Evolutionary conservation across 2,797 vertebrate species (phyloP).

Genomic region (Fistularia commersonii): DNA sequence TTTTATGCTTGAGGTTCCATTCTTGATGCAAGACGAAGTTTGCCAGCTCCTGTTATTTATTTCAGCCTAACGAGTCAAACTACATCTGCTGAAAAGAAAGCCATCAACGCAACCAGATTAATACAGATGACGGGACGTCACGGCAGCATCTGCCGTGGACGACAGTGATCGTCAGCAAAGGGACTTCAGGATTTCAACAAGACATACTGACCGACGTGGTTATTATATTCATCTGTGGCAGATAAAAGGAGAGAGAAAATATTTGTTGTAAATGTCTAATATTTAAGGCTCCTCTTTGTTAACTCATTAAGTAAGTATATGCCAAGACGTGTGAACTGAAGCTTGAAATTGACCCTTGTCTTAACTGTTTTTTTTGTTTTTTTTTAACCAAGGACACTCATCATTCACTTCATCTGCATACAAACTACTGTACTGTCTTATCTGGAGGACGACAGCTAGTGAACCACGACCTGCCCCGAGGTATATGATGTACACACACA

Average conservation of each 20-base stretch:
- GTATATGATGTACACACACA: slow-evolving; percentile 34
- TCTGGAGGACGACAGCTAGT: slow-evolving; percentile 54
- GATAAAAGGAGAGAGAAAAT: neutral
- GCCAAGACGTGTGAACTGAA: slow-evolving; percentile 9
- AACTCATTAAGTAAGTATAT: no score
- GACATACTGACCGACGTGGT: slow-evolving; percentile 23
- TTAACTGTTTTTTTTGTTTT: neutral
- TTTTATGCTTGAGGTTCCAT: slow-evolving; percentile 38
- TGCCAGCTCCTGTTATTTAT: slow-evolving; percentile 66
- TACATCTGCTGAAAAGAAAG: slow-evolving; percentile 57
- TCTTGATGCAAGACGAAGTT: slow-evolving; percentile 57
- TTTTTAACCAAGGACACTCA: slow-evolving; percentile 36
- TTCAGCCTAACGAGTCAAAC: slow-evolving; percentile 60
- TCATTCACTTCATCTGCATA: slow-evolving; percentile 57
- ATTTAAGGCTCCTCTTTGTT: no score
- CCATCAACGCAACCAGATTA: slow-evolving; percentile 57
- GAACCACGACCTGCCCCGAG: slow-evolving; percentile 43
- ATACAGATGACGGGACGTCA: slow-evolving; percentile 59
- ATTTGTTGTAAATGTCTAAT: neutral
- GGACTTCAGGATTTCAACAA: slow-evolving; percentile 29
- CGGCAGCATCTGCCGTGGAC: slow-evolving; percentile 53
- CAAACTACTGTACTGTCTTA: slow-evolving; percentile 57
- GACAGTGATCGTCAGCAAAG: slow-evolving; percentile 49
- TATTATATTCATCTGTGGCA: slow-evolving; percentile 1
- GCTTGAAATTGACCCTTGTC: slow-evolving; percentile 31